These are phyloP conservation scores for Furcifer pardalis DNA, from an alignment of 2,797 vertebrate genomes.

Conservation along the genomic window DNA sequence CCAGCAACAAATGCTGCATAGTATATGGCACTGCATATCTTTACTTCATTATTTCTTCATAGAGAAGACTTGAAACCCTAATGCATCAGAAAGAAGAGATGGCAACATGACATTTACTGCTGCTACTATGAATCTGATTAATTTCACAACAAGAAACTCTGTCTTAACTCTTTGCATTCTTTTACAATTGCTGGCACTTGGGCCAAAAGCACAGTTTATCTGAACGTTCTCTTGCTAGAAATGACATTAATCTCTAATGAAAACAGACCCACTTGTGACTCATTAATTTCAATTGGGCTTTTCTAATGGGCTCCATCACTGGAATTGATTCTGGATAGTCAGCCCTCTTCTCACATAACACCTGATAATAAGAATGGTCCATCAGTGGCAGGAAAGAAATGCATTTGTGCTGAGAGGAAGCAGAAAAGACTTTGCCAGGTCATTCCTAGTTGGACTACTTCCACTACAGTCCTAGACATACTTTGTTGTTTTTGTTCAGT, in stretches of 20 bases:
- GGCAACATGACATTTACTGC: slow-evolving; percentile 90
- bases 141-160: slow-evolving; percentile 83
- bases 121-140: slow-evolving; percentile 93
- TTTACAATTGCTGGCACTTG: slow-evolving; percentile 43
- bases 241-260: neutral
- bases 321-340: neutral
- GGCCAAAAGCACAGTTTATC: slow-evolving; percentile 21
- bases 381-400: neutral
- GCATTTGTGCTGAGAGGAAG: neutral
- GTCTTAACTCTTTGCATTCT: slow-evolving; percentile 82
- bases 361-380: neutral
- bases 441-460: slow-evolving; percentile 22
- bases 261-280: neutral
- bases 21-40: slow-evolving; percentile 95
- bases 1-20: slow-evolving; percentile 88
- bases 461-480: too few species aligned
- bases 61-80: slow-evolving; percentile 84
- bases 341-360: too few species aligned
- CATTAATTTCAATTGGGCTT: too few species aligned
- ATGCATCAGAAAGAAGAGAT: slow-evolving; percentile 84
- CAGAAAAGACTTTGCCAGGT: neutral
- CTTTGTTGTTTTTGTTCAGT: too few species aligned
- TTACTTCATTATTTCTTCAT: slow-evolving; percentile 92
- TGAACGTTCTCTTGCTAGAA: neutral
- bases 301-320: too few species aligned